Percentiles rank a stretch among this genome's conserved stretches.
These are phyloP conservation scores for Laterallus jamaicensis DNA, from an alignment of 2,113 vertebrate species.

Conservation along the genomic window DNA sequence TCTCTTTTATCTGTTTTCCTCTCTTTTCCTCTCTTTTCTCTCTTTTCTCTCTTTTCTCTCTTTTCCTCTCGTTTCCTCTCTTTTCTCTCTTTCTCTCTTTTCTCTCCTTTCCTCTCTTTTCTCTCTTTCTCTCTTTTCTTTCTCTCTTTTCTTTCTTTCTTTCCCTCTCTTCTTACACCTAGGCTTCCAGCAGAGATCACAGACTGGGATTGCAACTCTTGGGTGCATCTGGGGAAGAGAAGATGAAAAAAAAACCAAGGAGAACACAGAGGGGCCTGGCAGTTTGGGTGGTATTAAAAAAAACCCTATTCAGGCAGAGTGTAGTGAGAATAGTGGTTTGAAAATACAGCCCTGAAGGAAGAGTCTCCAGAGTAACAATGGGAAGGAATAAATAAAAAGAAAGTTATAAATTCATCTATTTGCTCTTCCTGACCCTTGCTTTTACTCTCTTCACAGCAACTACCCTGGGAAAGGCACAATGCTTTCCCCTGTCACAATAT, in stretches of 20 bases:
- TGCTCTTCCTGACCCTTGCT: conserved; percentile 96
- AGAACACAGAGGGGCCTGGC: conserved; percentile 62
- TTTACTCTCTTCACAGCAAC: conserved; percentile 84
- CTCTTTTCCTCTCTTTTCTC: too few relatives aligned
- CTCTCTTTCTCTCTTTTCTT: too few relatives aligned
- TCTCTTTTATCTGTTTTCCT: too few relatives aligned
- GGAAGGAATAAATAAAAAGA: conserved; percentile 87
- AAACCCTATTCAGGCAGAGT: conserved; percentile 71
- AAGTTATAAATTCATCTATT: conserved; percentile 99
- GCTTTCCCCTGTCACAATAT: conserved; percentile 95
- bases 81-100: too few relatives aligned
- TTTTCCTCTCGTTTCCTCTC: too few relatives aligned
- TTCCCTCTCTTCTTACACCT: neutral
- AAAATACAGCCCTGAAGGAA: conserved; percentile 80
- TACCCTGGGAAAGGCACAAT: conserved; percentile 90
- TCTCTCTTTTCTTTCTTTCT: too few relatives aligned
- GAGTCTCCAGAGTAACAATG: conserved; percentile 84
- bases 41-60: too few relatives aligned
- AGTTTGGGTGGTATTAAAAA: conserved; percentile 85
- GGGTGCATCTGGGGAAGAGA: neutral
- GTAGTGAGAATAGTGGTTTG: conserved; percentile 84
- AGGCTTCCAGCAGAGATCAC: neutral
- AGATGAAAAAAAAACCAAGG: neutral
- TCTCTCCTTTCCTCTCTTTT: too few relatives aligned
- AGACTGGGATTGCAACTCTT: conserved; percentile 36